These are phyloP conservation scores for Danio albolineatus DNA, from an alignment of 2,797 vertebrate genomes.

Conservation along the genomic window DNA sequence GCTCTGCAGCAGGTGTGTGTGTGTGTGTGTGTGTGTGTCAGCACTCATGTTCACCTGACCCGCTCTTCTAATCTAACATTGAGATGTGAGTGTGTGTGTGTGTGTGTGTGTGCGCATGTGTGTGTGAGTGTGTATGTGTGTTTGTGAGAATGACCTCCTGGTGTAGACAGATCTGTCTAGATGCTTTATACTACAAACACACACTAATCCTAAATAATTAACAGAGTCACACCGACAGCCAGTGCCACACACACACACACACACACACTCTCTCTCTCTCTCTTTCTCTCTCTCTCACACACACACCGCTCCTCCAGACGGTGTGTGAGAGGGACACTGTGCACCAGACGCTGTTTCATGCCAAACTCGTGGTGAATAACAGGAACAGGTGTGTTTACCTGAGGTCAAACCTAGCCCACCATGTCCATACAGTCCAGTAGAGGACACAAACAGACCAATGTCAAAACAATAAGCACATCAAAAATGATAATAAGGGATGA, in stretches of 20 bases:
- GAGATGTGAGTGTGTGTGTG: neutral
- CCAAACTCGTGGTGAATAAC: slow-evolving; percentile 35
- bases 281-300: neutral
- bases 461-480: neutral
- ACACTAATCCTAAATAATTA: slow-evolving; percentile 77
- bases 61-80: slow-evolving; percentile 15
- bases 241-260: slow-evolving; percentile 58
- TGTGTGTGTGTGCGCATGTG: neutral
- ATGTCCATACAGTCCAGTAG: slow-evolving; percentile 65
- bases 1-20: slow-evolving; percentile 2
- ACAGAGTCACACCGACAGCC: slow-evolving; percentile 46
- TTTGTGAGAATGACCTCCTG: slow-evolving; percentile 62
- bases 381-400: slow-evolving; percentile 34
- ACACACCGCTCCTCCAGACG: slow-evolving; percentile 13
- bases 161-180: slow-evolving; percentile 76
- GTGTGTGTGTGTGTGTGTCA: neutral
- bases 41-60: neutral
- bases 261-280: slow-evolving; percentile 46
- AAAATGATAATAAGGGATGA: too few relatives aligned
- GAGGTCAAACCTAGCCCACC: slow-evolving; percentile 13
- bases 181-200: slow-evolving; percentile 67
- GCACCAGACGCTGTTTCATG: slow-evolving; percentile 28
- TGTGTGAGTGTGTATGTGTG: neutral
- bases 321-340: slow-evolving; percentile 6
- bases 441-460: neutral